These are phyloP conservation scores for Cantharis rufa DNA, from an alignment of 2,888 invertebrate species.

Conservation along the genomic window DNA sequence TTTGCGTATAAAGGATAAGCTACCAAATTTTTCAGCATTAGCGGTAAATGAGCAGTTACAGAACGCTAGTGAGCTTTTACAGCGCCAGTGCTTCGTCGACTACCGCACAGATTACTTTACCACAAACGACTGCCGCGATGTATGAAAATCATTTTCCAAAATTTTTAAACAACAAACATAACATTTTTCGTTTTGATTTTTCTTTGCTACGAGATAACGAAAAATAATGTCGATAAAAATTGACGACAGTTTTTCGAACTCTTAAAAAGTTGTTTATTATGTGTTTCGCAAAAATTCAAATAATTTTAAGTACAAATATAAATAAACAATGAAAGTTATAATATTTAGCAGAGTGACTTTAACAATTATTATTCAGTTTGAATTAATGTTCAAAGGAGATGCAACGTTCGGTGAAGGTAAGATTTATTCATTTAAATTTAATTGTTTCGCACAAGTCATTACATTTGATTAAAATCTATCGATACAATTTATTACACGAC, in stretches of 20 bases:
- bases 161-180: not conserved
- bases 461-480: not conserved
- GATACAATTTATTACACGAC: not conserved
- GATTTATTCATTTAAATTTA: not conserved
- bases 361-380: not conserved
- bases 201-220: not conserved
- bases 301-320: not conserved
- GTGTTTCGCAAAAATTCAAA: not conserved
- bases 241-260: not conserved
- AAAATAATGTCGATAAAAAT: not conserved
- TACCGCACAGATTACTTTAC: constrained; percentile 21
- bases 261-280: not conserved
- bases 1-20: constrained; percentile 7
- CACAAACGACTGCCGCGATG: constrained; percentile 18
- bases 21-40: constrained; percentile 13
- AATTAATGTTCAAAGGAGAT: constrained; percentile 5
- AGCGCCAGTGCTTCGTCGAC: constrained; percentile 21
- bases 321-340: constrained; percentile 12
- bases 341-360: constrained; percentile 9
- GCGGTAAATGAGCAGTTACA: constrained; percentile 20
- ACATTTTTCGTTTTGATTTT: not conserved
- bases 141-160: constrained; percentile 1
- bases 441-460: not conserved
- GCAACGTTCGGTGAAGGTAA: constrained; percentile 14
- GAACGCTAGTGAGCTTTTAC: constrained; percentile 21